A percentile compares a stretch with the other conserved stretches of the same genome.
Conservation (phyloP, 2,888 invertebrate genomes). For the Eristalis intricaria region DNA sequence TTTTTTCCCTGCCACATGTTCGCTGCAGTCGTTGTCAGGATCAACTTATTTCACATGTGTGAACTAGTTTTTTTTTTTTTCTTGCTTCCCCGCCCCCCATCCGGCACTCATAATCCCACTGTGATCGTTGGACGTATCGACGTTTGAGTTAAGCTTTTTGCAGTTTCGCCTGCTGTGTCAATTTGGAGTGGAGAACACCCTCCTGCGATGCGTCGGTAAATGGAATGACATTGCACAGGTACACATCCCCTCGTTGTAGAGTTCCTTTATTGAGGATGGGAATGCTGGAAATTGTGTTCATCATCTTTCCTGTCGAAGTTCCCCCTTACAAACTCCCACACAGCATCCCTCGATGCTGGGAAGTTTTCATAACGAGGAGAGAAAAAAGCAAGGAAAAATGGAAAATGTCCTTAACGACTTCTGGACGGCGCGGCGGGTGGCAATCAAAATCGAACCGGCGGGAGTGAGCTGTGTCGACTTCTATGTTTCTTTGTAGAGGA, state of each 20-base stretch:
- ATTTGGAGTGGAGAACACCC: conserved; percentile 45
- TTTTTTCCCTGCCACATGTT: background rate
- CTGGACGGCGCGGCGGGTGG: conserved; percentile 15
- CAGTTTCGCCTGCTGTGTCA: background rate
- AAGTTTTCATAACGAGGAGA: background rate
- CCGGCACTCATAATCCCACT: background rate
- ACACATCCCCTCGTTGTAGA: conserved; percentile 7
- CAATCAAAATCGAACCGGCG: conserved; percentile 55
- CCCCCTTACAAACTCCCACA: background rate
- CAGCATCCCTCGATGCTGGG: background rate
- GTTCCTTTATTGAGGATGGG: conserved; percentile 32
- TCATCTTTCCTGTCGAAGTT: background rate
- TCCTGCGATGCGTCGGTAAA: conserved; percentile 16
- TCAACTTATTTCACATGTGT: conserved; percentile 53
- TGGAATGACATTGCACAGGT: conserved; percentile 5
- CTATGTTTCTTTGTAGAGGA: conserved; percentile 24
- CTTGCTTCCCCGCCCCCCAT: background rate
- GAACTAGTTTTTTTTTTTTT: background rate
- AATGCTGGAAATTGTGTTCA: conserved; percentile 35
- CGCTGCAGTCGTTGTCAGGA: background rate
- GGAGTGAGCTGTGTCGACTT: conserved; percentile 49
- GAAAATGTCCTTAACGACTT: conserved; percentile 45
- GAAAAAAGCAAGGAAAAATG: conserved; percentile 1
- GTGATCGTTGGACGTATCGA: conserved; percentile 19
- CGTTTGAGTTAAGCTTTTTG: conserved; percentile 8